These are phyloP conservation scores for Lontra canadensis DNA, from an alignment of 2,113 vertebrate species.

Conservation along the genomic window DNA sequence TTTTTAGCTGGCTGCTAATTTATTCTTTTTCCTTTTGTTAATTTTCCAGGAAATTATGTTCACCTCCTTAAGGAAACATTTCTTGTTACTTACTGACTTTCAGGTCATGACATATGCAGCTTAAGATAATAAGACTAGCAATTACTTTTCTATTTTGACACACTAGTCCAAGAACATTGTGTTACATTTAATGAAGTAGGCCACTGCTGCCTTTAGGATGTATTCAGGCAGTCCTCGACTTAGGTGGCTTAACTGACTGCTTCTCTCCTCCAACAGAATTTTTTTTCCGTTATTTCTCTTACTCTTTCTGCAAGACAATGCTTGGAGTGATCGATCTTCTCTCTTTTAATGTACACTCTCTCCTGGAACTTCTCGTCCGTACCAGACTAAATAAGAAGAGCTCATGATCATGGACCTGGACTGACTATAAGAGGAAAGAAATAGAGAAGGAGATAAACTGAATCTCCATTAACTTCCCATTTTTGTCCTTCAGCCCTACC, in stretches of 20 bases:
- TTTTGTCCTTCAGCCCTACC: background rate
- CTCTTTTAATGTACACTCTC: background rate
- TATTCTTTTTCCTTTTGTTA: slow-evolving; percentile 47
- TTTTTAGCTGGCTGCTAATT: slow-evolving; percentile 19
- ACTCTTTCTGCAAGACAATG: background rate
- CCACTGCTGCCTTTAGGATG: slow-evolving; percentile 54
- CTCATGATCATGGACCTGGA: background rate
- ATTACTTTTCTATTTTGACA: slow-evolving; percentile 76
- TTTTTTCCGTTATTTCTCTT: background rate
- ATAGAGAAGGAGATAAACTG: background rate
- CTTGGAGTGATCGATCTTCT: background rate
- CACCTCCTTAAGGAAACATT: slow-evolving; percentile 56
- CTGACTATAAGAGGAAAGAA: background rate
- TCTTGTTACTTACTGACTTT: slow-evolving; percentile 48
- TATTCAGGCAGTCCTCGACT: background rate
- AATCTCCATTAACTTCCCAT: background rate
- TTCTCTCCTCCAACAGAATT: background rate
- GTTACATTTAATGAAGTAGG: slow-evolving; percentile 69
- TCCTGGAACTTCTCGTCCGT: background rate
- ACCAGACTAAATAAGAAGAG: background rate
- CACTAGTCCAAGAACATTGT: background rate
- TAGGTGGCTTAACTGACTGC: slow-evolving; percentile 14
- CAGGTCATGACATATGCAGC: slow-evolving; percentile 55
- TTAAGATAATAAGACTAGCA: slow-evolving; percentile 74
- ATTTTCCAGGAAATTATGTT: slow-evolving; percentile 48